Conservation (phyloP, 2,888 invertebrate species). For the Cryptophagus acutangulus region DNA sequence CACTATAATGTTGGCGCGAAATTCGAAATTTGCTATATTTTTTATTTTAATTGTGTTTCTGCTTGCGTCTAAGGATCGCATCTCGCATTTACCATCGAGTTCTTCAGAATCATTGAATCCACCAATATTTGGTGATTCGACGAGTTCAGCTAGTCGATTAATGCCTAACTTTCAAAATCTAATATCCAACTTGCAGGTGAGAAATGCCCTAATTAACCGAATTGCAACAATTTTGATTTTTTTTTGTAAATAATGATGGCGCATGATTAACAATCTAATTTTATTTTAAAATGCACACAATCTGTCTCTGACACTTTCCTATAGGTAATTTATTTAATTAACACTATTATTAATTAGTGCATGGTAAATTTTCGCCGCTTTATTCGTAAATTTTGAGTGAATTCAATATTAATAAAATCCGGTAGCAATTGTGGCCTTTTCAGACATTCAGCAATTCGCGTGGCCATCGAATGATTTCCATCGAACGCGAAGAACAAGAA, state of each 20-base stretch:
- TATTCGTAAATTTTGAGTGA: conserved; percentile 12
- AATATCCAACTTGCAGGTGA: conserved; percentile 69
- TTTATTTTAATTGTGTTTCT: neutral
- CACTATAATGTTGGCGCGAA: too few species aligned
- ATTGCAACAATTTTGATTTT: neutral
- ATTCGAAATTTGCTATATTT: too few species aligned
- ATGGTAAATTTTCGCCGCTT: too few species aligned
- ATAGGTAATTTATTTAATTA: neutral
- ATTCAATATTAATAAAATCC: conserved; percentile 48
- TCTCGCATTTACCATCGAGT: conserved; percentile 42
- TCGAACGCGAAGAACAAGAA: conserved; percentile 41
- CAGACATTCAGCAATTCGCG: conserved; percentile 68
- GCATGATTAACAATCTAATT: neutral
- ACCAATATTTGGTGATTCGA: conserved; percentile 43
- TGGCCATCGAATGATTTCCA: conserved; percentile 62
- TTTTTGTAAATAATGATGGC: too few species aligned
- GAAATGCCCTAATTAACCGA: too few species aligned
- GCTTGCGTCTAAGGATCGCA: conserved; percentile 42
- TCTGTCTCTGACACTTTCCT: neutral
- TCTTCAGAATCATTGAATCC: conserved; percentile 42
- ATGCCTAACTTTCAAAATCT: conserved; percentile 67
- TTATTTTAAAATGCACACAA: conserved; percentile 1
- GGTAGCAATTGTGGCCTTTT: conserved; percentile 79
- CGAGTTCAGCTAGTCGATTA: conserved; percentile 53
- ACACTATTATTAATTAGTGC: neutral